Conservation (phyloP, 1,140 invertebrate genomes). For the Caligus rogercresseyi region DNA sequence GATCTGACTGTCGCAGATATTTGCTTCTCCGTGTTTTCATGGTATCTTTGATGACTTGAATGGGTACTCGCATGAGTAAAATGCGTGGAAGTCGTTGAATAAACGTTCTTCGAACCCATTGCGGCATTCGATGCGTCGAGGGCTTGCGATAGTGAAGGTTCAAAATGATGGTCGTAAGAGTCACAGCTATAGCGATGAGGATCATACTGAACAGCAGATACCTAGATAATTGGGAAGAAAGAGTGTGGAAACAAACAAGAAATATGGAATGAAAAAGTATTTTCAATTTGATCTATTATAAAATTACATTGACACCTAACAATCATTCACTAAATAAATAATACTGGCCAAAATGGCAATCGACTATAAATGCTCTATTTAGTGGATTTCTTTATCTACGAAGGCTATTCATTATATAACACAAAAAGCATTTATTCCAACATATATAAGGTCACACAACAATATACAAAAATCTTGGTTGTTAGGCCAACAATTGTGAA, state of each 20-base stretch:
- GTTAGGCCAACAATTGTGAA: too few species aligned
- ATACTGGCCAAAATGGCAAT: too few species aligned
- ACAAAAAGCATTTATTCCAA: too few species aligned
- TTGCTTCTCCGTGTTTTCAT: constrained; percentile 15
- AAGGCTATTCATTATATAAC: too few species aligned
- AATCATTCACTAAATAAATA: too few species aligned
- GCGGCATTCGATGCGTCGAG: constrained; percentile 88
- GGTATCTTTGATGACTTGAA: constrained; percentile 21
- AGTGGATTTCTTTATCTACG: too few species aligned
- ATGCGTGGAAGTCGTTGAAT: constrained; percentile 55
- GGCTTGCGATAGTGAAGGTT: constrained; percentile 99
- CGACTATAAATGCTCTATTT: too few species aligned
- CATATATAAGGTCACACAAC: too few species aligned
- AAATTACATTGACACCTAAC: neutral
- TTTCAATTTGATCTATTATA: neutral
- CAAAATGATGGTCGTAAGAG: constrained; percentile 89
- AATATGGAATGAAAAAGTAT: neutral
- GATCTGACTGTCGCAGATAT: constrained; percentile 16
- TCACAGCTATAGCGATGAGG: constrained; percentile 82
- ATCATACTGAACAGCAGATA: constrained; percentile 98
- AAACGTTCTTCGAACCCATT: constrained; percentile 72
- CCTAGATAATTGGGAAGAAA: too few species aligned
- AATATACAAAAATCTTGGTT: too few species aligned
- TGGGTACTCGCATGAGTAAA: constrained; percentile 24
- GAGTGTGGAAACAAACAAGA: neutral